Percentiles rank a stretch among this genome's conserved stretches.
Conservation (phyloP, 1,140 invertebrate species). For the Monochamus saltuarius region DNA sequence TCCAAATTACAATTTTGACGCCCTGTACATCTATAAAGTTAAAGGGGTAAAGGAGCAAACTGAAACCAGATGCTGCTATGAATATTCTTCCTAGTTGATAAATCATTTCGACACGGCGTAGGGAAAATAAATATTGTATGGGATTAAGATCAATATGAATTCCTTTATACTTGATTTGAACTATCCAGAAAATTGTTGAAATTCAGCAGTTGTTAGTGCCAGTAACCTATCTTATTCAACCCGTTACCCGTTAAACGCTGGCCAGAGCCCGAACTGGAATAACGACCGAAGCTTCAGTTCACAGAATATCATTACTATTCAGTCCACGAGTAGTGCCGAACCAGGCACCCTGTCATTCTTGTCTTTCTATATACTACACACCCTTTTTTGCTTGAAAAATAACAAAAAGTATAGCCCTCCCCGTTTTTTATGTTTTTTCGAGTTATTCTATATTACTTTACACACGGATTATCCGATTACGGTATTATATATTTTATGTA, state of each 20-base stretch:
- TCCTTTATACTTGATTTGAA: no score
- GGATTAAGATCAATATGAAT: no score
- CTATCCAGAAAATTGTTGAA: constrained; percentile 7
- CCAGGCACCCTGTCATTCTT: constrained; percentile 45
- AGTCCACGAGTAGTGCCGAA: constrained; percentile 40
- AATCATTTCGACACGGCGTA: no score
- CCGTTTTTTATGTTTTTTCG: constrained; percentile 11
- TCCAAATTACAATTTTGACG: no score
- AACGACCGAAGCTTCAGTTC: constrained; percentile 8
- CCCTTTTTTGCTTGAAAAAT: constrained; percentile 42
- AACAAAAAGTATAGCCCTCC: constrained; percentile 24
- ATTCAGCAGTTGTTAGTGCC: constrained; percentile 11
- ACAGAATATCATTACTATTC: constrained; percentile 44
- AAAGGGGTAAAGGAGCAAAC: no score
- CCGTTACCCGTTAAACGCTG: constrained; percentile 8
- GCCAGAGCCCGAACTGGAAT: constrained; percentile 17
- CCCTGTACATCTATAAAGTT: no score
- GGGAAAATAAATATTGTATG: no score
- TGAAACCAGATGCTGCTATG: no score
- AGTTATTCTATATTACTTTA: constrained; percentile 13
- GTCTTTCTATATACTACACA: constrained; percentile 47
- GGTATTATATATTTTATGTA: constrained; percentile 7
- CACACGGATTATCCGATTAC: constrained; percentile 19
- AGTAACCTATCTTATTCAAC: constrained; percentile 17
- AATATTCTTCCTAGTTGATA: no score